Evolutionary conservation across 2,797 vertebrate species (phyloP), one percentile per base, ranked within the genome.

Genomic region (Chelon labrosus): DNA sequence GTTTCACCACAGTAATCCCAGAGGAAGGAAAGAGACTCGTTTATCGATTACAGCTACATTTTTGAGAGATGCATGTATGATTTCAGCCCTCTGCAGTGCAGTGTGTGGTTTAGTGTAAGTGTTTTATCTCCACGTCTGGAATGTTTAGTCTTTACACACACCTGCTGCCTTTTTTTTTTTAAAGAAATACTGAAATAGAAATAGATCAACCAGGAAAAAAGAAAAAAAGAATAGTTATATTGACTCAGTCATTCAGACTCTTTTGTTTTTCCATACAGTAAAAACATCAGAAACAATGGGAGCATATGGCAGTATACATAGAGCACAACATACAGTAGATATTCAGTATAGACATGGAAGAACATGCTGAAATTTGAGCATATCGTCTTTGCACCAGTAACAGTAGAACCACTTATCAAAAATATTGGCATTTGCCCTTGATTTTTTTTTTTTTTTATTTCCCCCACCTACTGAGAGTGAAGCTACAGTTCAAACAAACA

Each of bases 361-460:
- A 44, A 47, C 14, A 73, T 27, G 17, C 37, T 64, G 19, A 65
- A 46, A 20, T 35, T 56, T 44, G 49, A 50, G 31, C 47, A 46
- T 27, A 54, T 68, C 27, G 70, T 57, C 12, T n/a, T 44, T 64
- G 54, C 50, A 77, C 70, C 31, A 25, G 20, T 41, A 70, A 79
- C 54, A 73, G 54, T 59, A 53, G 31, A 61, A 13, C 14, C 50
- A 70, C 25, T 53, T 76, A 65, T 74, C 65, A 67, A 62, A 69
- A 77, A 74, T 64, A 74, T 42, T 83, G 67, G 73, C 75, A 47
- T 83, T 60, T 74, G 54, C 22, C 17, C 64, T 61, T 65, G 31
- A 47, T 51, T 73, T 27, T 3, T 27, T 27, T 27, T 27, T 27
- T 27, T 27, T 27, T 27, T 3, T 27, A 3, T 27, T 27, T 22